phyloP scores from a whole-genome alignment of 2,888 invertebrate genomes.

The Erannis defoliaria region DNA sequence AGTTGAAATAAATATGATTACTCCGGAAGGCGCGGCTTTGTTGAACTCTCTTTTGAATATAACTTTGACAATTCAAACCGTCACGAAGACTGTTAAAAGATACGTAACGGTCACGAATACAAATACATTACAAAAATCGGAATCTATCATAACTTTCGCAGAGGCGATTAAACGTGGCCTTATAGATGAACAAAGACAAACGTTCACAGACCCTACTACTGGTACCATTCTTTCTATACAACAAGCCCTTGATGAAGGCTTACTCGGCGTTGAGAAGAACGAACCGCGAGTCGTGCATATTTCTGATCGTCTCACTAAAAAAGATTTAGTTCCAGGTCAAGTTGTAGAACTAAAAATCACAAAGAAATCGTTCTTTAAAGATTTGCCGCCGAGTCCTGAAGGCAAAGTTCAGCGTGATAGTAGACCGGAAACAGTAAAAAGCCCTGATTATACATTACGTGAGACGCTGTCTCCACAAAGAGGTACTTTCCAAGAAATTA shows the following conservation, averaged over 20 bases:
- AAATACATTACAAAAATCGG: constrained; percentile 85
- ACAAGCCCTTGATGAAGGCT: constrained; percentile 91
- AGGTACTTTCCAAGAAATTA: constrained; percentile 64
- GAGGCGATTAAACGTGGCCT: constrained; percentile 92
- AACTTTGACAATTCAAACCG: constrained; percentile 94
- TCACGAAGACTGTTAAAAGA: constrained; percentile 93
- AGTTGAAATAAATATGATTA: constrained; percentile 93
- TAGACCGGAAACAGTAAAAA: constrained; percentile 86
- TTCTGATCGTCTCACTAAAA: constrained; percentile 72
- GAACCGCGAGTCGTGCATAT: constrained; percentile 75
- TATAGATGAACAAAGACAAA: constrained; percentile 92
- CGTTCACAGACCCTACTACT: constrained; percentile 92
- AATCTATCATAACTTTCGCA: constrained; percentile 89
- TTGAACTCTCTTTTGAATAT: constrained; percentile 95
- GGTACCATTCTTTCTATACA: constrained; percentile 91
- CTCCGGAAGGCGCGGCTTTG: constrained; percentile 95
- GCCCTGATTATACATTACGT: constrained; percentile 80
- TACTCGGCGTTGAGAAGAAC: constrained; percentile 88
- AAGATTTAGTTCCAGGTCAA: constrained; percentile 78
- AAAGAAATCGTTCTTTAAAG: constrained; percentile 82
- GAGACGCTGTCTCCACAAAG: constrained; percentile 60
- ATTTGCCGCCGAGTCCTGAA: constrained; percentile 78
- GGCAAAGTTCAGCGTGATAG: constrained; percentile 82
- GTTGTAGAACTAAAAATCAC: constrained; percentile 84
- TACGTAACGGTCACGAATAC: constrained; percentile 92